Evolutionary conservation across 2,113 vertebrate species (phyloP).

Genomic region (Leuciscus idus): DNA sequence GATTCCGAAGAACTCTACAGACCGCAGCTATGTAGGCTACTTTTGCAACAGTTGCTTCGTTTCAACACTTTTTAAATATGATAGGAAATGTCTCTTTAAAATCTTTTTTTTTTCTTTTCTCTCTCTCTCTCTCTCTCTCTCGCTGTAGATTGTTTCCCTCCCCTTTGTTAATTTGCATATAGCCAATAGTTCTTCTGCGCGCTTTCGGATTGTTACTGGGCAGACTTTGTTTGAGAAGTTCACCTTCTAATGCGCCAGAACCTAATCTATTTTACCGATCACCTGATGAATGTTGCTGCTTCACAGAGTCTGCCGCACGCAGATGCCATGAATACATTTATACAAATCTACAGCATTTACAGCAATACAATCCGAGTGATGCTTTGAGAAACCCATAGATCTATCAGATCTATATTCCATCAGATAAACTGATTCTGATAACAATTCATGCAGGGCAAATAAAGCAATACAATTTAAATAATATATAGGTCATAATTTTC

Average conservation of each 20-base stretch:
- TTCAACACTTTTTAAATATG: constrained; percentile 57
- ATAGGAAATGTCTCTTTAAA: constrained; percentile 80
- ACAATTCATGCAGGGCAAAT: not conserved
- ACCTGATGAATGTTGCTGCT: not conserved
- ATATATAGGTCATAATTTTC: not conserved
- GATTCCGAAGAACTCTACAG: not conserved
- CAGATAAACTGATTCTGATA: not conserved
- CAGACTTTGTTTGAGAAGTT: constrained; percentile 78
- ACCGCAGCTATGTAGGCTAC: not conserved
- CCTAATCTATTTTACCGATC: constrained; percentile 25
- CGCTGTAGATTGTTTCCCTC: constrained; percentile 76
- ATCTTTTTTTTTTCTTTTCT: constrained; percentile 61
- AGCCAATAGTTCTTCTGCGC: constrained; percentile 91
- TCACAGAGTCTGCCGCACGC: not conserved
- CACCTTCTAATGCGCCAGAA: constrained; percentile 34
- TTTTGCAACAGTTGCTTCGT: not conserved
- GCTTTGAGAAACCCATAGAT: not conserved
- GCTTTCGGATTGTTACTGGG: constrained; percentile 92
- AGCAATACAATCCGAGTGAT: not conserved
- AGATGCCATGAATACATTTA: not conserved
- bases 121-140: not conserved
- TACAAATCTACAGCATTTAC: not conserved
- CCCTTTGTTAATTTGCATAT: constrained; percentile 85
- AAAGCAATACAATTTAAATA: not conserved
- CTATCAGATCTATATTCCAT: too few relatives aligned